Evolutionary conservation across 2,797 vertebrate species (phyloP), one percentile per base, ranked within the genome.

Genomic region (Crocodylus rhombifer): DNA sequence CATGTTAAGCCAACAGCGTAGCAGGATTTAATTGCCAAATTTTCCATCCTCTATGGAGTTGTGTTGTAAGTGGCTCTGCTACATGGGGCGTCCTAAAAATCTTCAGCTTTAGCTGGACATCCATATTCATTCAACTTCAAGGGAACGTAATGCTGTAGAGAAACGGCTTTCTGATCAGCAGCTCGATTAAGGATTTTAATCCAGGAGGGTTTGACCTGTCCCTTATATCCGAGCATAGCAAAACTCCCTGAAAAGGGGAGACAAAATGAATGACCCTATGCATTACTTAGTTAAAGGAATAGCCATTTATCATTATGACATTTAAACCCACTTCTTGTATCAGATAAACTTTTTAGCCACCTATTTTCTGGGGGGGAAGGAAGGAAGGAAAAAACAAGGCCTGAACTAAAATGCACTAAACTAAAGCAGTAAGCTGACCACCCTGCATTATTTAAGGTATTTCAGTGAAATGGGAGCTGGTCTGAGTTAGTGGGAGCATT

Each of bases 231-330:
- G 91, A 97, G 93, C 90, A 92, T 95, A 69, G 94, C 86, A 93
- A 97, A 96, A 91, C 88, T 97, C 80, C 97, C 97, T 96, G 94
- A 73, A 95, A 93, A 91, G 84, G 80, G 94, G 91, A 95, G 17
- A 93, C 8, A 88, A 80, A 87, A 79, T 88, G 6, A 69, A 56
- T 91, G 76, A 97, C 33, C 11, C 57, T 85, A 83, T 77, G 84
- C 62, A 42, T 30, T 62, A 76, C 61, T 82, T 2, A 0, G 16
- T 21, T 91, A 28, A 26, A 25, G 4, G 60, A 81, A 86, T 69
- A 56, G 77, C 2, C 67, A 51, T n/a, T 78, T 15, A 73, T 14
- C 64, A 90, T 69, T 82, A 91, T 60, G 6, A 30, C 62, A 90
- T 23, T 17, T 1, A 0, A 69, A 28, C 17, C 55, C 36, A 64